These are phyloP conservation scores for Therioaphis trifolii DNA, from an alignment of 2,888 invertebrate species.

Conservation along the genomic window DNA sequence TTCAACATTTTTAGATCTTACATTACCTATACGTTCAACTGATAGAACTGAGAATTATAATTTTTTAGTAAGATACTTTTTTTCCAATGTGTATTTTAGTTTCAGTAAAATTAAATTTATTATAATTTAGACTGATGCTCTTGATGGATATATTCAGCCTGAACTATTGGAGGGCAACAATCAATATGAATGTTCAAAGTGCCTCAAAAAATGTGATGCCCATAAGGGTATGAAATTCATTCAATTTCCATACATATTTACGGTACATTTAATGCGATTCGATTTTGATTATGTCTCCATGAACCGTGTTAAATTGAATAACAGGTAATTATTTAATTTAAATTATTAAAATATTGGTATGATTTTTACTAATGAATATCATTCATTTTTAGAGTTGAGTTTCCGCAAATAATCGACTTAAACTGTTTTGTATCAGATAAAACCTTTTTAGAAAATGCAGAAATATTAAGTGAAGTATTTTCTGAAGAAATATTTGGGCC, in stretches of 20 bases:
- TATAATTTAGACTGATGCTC: conserved; percentile 80
- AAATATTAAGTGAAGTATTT: conserved; percentile 65
- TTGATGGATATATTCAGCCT: conserved; percentile 84
- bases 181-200: conserved; percentile 85
- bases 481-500: conserved; percentile 70
- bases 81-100: neutral
- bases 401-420: conserved; percentile 82
- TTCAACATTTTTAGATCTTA: conserved; percentile 85
- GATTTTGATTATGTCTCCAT: conserved; percentile 87
- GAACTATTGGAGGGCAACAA: conserved; percentile 86
- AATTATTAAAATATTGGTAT: neutral
- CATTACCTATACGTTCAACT: conserved; percentile 87
- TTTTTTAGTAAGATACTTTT: conserved; percentile 74
- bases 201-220: conserved; percentile 87
- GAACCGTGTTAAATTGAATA: conserved; percentile 86
- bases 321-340: conserved; percentile 73
- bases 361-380: conserved; percentile 59
- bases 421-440: conserved; percentile 76
- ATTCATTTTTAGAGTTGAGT: conserved; percentile 78
- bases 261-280: conserved; percentile 83
- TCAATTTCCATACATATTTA: conserved; percentile 86
- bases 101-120: neutral
- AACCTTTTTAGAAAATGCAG: conserved; percentile 65
- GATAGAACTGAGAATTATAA: conserved; percentile 81
- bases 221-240: conserved; percentile 90